These are phyloP conservation scores for Nephrotoma guestfalica DNA, from an alignment of 2,888 invertebrate species.

Conservation along the genomic window DNA sequence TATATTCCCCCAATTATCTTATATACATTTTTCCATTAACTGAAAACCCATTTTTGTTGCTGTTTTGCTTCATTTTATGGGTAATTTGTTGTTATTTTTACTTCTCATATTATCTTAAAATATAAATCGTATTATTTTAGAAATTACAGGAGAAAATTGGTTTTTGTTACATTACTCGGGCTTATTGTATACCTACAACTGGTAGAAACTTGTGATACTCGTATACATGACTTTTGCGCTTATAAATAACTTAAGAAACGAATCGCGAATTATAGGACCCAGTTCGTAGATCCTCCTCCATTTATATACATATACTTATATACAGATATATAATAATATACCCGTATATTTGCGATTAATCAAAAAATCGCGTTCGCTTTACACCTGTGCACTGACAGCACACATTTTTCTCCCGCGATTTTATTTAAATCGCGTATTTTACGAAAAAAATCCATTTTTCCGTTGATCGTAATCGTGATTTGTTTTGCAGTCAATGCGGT, in stretches of 20 bases:
- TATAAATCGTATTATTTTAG: neutral
- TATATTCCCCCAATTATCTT: neutral
- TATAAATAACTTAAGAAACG: neutral
- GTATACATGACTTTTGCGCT: neutral
- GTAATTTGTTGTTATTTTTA: neutral
- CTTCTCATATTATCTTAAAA: neutral
- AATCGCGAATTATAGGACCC: neutral
- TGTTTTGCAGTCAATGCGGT: neutral
- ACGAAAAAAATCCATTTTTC: neutral
- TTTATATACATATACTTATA: neutral
- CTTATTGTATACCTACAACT: neutral
- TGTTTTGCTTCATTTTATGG: neutral
- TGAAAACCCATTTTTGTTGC: neutral
- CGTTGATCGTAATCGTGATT: constrained; percentile 1
- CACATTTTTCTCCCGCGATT: neutral
- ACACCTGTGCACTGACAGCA: neutral
- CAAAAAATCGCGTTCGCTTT: neutral
- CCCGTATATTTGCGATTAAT: neutral
- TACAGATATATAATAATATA: neutral
- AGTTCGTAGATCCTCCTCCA: neutral
- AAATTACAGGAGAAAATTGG: neutral
- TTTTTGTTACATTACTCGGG: neutral
- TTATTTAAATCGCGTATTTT: neutral
- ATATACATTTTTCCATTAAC: neutral
- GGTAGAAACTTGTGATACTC: too few species aligned